A percentile compares a stretch with the other conserved stretches of the same genome.
phyloP scores from a whole-genome alignment of 2,113 vertebrate species.

The Alces alces region DNA sequence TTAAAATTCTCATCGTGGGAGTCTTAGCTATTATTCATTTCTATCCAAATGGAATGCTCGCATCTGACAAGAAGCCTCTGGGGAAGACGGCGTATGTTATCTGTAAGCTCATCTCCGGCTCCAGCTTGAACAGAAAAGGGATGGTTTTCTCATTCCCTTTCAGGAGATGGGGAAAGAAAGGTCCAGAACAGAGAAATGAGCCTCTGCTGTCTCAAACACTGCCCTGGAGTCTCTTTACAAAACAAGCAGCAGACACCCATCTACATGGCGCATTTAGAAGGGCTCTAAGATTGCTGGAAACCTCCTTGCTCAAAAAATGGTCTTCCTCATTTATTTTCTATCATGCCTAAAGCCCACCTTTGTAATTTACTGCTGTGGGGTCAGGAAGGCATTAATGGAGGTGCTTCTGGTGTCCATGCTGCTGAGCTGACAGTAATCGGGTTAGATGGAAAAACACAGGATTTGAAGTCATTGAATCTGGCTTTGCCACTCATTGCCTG shows the following conservation, averaged over 20 bases:
- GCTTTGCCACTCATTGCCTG: neutral
- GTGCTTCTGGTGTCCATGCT: neutral
- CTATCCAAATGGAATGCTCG: neutral
- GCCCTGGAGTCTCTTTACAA: neutral
- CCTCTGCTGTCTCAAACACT: neutral
- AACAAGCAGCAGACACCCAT: neutral
- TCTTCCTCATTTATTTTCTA: neutral
- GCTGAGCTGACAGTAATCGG: fast-evolving
- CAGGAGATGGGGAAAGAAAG: conserved; percentile 32
- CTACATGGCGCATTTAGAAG: fast-evolving
- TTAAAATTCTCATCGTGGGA: neutral
- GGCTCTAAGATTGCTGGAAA: neutral
- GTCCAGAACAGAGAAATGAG: neutral
- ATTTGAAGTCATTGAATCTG: neutral
- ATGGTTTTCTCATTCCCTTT: neutral
- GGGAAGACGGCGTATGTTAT: neutral
- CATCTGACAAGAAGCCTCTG: neutral
- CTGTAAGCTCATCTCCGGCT: neutral
- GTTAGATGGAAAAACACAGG: neutral
- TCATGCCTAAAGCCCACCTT: neutral
- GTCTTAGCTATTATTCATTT: neutral
- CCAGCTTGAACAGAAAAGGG: neutral
- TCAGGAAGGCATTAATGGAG: neutral
- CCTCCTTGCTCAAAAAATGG: neutral
- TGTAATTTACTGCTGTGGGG: neutral